A percentile compares a stretch with the other conserved stretches of the same genome.
These are phyloP conservation scores for Aeoliscus strigatus DNA, from an alignment of 2,797 vertebrate species.

Conservation along the genomic window DNA sequence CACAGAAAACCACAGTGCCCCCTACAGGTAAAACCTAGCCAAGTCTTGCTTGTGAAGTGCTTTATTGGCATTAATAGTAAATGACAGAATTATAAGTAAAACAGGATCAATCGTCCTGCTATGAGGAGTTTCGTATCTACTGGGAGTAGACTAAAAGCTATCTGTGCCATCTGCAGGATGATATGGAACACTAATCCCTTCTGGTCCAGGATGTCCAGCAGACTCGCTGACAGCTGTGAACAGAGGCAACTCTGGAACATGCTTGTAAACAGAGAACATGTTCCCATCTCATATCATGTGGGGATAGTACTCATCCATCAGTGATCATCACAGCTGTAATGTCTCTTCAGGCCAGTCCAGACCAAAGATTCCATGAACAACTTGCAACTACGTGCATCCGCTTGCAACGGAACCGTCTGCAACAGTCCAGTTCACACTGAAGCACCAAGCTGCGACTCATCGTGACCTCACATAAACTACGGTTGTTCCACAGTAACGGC, in stretches of 20 bases:
- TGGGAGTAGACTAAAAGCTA: conserved; percentile 67
- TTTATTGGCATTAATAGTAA: conserved; percentile 70
- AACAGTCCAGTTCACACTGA: too few relatives aligned
- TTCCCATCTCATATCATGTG: too few relatives aligned
- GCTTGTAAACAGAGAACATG: conserved; percentile 59
- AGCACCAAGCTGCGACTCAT: too few relatives aligned
- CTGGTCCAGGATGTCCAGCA: conserved; percentile 70
- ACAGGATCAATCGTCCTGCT: conserved; percentile 68
- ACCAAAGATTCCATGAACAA: too few relatives aligned
- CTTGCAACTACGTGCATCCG: too few relatives aligned
- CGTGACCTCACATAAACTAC: too few relatives aligned
- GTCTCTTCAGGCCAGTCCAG: too few relatives aligned
- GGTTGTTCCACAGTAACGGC: too few relatives aligned
- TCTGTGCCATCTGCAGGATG: conserved; percentile 72
- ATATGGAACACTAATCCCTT: conserved; percentile 75
- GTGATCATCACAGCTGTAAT: too few relatives aligned
- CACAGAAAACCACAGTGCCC: conserved; percentile 69
- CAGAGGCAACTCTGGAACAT: conserved; percentile 69
- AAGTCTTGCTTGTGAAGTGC: too few relatives aligned
- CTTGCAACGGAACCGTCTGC: too few relatives aligned
- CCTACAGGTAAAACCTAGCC: conserved; percentile 68
- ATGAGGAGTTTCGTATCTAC: conserved; percentile 69
- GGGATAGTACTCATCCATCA: too few relatives aligned
- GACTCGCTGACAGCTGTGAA: conserved; percentile 73
- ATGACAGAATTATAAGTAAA: conserved; percentile 73